Base-by-base conservation (phyloP, 2,797 vertebrate species). In the Typhlichthys eigenmanni region DNA sequence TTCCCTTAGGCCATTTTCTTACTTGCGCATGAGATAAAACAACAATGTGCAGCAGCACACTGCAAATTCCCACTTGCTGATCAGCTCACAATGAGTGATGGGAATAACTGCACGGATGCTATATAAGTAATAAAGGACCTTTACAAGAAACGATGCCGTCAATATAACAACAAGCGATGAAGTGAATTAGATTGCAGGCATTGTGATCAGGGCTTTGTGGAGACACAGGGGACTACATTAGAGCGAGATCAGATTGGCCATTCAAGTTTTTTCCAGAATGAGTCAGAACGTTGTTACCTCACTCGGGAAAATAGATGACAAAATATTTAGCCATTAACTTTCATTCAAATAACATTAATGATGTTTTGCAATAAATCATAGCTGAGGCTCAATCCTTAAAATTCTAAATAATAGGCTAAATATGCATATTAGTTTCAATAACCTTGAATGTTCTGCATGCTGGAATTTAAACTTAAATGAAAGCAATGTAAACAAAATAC, bases 1-100 rank as follows among this genome's bases (percentile, higher is more conserved):
- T 66, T 82, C 89, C 89, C 90, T 84, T 69, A 81, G 89, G 92
- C 80, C 74, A 62, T 75, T 85, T 82, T 65, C 78, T 85, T 80
- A 78, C 69, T 54, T 80, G 75, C 68, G 68, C 81, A 79, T 56
- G 10, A 90, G 89, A 92, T 91, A 91, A 90, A 89, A 90, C 83
- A 87, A 83, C 74, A 78, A 70, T 76, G 77, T 68, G 60, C 62
- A 68, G 76, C 79, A 77, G 78, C 70, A 63, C 56, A 75, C 71
- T 74, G 60, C 60, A 78, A 83, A 88, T 78, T 71, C 79, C 71
- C 69, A 74, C 72, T 75, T 58, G 83, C 80, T 85, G 74, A 85
- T 90, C 82, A 82, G 74, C 81, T 75, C 81, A 70, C 78, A 70
- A 80, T 77, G 75, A 81, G 74, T 77, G 79, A 87, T 85, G 83